phyloP scores from a whole-genome alignment of 2,888 invertebrate genomes.

The Andrena bucephala region DNA sequence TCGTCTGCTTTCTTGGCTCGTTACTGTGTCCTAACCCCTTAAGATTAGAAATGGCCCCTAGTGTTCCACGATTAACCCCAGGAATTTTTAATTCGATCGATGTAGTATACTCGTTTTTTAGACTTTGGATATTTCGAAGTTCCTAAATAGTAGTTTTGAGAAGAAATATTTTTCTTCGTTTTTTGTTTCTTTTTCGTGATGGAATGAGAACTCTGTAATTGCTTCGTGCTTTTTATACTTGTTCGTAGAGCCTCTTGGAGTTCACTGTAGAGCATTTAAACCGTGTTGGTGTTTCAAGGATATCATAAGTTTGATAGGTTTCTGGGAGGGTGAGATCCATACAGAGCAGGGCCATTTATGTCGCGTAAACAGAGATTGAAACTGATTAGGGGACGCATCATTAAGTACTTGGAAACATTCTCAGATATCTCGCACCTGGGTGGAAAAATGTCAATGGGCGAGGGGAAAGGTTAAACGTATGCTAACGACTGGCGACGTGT shows the following conservation, averaged over 20 bases:
- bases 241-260: too few relatives aligned
- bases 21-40: too few relatives aligned
- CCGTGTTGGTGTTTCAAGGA: background rate
- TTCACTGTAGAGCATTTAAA: background rate
- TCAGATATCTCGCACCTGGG: conserved; percentile 1
- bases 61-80: background rate
- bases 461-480: conserved; percentile 49
- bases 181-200: too few relatives aligned
- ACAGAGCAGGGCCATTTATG: background rate
- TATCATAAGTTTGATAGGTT: background rate
- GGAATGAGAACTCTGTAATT: background rate
- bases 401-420: conserved; percentile 14
- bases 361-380: background rate
- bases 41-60: background rate
- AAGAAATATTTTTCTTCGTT: too few relatives aligned
- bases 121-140: too few relatives aligned
- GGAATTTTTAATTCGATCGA: too few relatives aligned
- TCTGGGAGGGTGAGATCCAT: background rate
- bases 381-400: background rate
- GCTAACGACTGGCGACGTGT: background rate
- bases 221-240: background rate
- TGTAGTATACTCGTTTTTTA: too few relatives aligned
- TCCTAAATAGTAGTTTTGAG: too few relatives aligned
- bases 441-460: conserved; percentile 49
- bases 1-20: too few relatives aligned